Evolutionary conservation across 2,797 vertebrate genomes (phyloP).

Genomic region (Megalops cyprinoides): DNA sequence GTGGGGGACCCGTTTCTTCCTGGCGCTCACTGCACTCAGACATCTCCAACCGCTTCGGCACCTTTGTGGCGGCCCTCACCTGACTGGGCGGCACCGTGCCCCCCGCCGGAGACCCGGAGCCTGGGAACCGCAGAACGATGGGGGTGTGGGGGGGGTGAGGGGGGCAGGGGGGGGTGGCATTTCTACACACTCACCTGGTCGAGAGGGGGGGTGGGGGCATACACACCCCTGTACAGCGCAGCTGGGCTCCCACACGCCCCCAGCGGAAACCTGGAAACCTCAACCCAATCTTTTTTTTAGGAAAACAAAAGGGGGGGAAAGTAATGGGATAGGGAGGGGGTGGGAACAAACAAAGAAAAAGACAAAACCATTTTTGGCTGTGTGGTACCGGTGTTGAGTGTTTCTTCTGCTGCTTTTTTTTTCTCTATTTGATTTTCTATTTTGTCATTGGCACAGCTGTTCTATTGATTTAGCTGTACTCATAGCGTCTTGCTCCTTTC

Average conservation of each 20-base stretch:
- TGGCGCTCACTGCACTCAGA: conserved; percentile 97
- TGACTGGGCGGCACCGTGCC: no score
- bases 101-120: no score
- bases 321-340: background rate
- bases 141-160: conserved; percentile 29
- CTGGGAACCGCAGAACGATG: no score
- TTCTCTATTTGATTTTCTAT: background rate
- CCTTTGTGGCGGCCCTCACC: conserved; percentile 95
- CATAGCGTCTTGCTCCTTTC: background rate
- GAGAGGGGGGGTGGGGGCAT: background rate
- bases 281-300: background rate
- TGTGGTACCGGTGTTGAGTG: conserved; percentile 78
- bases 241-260: background rate
- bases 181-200: no score
- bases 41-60: conserved; percentile 97
- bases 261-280: background rate
- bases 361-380: conserved; percentile 77
- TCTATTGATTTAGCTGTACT: background rate
- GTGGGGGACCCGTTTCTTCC: conserved; percentile 87
- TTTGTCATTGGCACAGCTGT: background rate
- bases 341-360: conserved; percentile 32
- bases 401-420: conserved; percentile 47
- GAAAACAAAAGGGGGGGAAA: background rate
- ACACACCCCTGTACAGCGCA: conserved; percentile 9
- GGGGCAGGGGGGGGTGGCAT: background rate